Evolutionary conservation across 2,797 vertebrate species (phyloP).

Genomic region (Spheniscus humboldti): DNA sequence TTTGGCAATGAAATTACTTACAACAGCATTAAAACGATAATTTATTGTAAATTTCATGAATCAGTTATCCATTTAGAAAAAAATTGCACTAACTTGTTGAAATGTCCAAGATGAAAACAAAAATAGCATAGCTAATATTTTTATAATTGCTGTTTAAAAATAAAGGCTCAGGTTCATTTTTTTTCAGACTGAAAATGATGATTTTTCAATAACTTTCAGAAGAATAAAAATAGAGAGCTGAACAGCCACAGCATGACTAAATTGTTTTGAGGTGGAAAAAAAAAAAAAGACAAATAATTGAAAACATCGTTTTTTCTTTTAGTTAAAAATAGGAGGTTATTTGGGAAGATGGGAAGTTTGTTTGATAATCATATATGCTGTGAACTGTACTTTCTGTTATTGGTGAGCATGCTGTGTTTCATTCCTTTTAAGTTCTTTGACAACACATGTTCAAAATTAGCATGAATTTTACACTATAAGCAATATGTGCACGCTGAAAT

Average conservation of each 20-base stretch:
- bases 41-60: not conserved
- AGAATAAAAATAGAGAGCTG: not conserved
- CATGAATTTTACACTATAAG: not conserved
- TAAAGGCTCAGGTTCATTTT: not conserved
- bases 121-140: not conserved
- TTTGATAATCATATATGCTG: not conserved
- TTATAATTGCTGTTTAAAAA: not conserved
- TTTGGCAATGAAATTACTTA: not conserved
- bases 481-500: not conserved
- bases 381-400: not conserved
- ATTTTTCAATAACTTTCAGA: not conserved
- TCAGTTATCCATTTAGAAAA: not conserved
- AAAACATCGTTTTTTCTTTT: not conserved
- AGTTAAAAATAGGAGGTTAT: not conserved
- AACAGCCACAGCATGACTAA: not conserved
- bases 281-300: not conserved
- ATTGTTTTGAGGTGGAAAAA: not conserved
- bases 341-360: not conserved
- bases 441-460: not conserved
- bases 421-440: not conserved
- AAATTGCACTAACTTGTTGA: not conserved
- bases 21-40: not conserved
- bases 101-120: not conserved
- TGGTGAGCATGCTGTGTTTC: not conserved
- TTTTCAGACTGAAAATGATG: not conserved